Evolutionary conservation across 1,140 invertebrate genomes (phyloP).

Genomic region (Wiebesia pumilae): DNA sequence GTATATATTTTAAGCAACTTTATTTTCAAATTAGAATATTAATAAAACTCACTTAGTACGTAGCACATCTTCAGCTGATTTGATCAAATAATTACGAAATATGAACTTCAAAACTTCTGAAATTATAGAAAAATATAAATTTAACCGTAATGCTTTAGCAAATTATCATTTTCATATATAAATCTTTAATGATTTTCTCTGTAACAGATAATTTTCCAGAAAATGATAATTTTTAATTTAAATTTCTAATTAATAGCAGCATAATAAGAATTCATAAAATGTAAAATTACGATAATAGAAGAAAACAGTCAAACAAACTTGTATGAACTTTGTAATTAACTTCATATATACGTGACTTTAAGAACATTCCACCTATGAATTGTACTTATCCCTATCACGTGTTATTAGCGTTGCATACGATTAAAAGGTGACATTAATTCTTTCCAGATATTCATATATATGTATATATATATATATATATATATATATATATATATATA

Average conservation of each 20-base stretch:
- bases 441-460: neutral
- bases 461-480: too few relatives aligned
- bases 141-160: neutral
- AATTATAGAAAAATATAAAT: too few relatives aligned
- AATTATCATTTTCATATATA: neutral
- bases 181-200: neutral
- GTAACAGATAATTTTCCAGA: neutral
- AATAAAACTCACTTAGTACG: too few relatives aligned
- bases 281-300: neutral
- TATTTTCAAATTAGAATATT: too few relatives aligned
- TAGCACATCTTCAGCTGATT: too few relatives aligned
- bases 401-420: neutral
- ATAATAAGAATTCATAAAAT: neutral
- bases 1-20: too few relatives aligned
- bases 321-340: neutral
- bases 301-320: neutral
- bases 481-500: too few relatives aligned
- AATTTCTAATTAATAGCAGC: neutral
- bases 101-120: too few relatives aligned
- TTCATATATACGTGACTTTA: neutral
- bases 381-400: neutral
- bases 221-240: neutral
- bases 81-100: too few relatives aligned
- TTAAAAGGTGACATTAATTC: neutral
- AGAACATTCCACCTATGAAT: neutral